A percentile compares a stretch with the other conserved stretches of the same genome.
phyloP scores from a whole-genome alignment of 2,113 vertebrate genomes.

The Dromas ardeola region DNA sequence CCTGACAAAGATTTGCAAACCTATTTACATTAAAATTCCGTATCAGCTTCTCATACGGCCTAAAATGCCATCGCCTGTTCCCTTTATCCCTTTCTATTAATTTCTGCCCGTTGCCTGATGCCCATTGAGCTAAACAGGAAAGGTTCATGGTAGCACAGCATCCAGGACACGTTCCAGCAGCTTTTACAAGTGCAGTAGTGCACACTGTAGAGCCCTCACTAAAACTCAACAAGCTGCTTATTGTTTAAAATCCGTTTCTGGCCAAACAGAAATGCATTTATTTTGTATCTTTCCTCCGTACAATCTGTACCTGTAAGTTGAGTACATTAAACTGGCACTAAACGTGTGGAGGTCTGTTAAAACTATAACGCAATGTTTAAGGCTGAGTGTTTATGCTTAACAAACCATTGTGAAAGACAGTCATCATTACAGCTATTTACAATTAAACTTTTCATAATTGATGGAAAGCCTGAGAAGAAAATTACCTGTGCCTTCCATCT shows the following conservation, averaged over 20 bases:
- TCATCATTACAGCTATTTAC: slow-evolving; percentile 3
- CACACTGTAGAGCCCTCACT: background rate
- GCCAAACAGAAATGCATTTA: background rate
- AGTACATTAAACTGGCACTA: background rate
- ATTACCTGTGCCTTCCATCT: background rate
- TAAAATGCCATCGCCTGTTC: background rate
- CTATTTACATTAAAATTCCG: background rate
- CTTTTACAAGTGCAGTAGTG: background rate
- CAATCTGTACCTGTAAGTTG: background rate
- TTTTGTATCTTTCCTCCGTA: background rate
- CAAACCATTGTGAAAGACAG: background rate
- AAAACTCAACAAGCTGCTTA: background rate
- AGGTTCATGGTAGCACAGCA: background rate
- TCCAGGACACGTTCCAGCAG: background rate
- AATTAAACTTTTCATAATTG: background rate
- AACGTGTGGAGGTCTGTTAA: background rate
- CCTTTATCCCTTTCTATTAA: background rate
- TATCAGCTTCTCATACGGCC: background rate
- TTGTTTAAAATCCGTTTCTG: background rate
- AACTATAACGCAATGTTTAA: background rate
- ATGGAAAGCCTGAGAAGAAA: slow-evolving; percentile 2
- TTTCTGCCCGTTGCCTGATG: background rate
- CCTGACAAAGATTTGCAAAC: background rate
- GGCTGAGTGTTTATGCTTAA: background rate
- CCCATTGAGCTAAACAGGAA: background rate